Evolutionary conservation across 2,888 invertebrate species (phyloP), one percentile per base, ranked within the genome.

Genomic region (Drosophila peninsularis): DNA sequence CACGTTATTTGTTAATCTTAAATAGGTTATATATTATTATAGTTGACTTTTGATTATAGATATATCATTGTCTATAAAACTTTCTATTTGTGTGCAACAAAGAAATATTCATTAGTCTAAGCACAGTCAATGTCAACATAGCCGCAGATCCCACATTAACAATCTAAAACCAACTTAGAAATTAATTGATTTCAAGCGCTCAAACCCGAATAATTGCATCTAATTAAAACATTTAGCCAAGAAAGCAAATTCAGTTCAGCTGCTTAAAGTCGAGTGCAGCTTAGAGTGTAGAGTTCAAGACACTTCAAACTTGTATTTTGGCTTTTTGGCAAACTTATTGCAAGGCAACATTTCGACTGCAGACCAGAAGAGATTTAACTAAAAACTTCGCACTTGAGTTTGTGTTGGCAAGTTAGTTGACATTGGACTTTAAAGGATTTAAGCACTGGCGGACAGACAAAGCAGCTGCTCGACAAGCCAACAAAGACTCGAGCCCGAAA

Each of bases 381-480:
- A 7, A 37, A 37, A 53, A 53, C 37, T 53, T 37, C 3, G 37
- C 24, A 13, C 24, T 17, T 37, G 17, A 37, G 37, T 53, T 37
- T 53, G 24, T 53, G 52, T 37, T 27, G 9, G 17, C 37, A 36
- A 27, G 47, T 53, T 37, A 17, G 17, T 24, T 37, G 17, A 53
- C 52, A 53, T 17, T 17, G 37, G 37, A 24, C 17, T 53, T 53
- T 13, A 27, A 17, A 17, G 13, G 37, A 50, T 47, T 50, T 49
- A 2, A 13, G 50, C 24, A 34, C n/a, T 4, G n/a, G 24, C 19
- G 21, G n/a, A n/a, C n/a, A n/a, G 34, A 34, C 34, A 47, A 47
- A 30, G 17, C 47, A 30, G 30, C 47, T 19, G 30, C 47, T 17
- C 11, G 17, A 21, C 34, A 50, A 50, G 21, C 47, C 30, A 30